Conservation (phyloP, 2,888 invertebrate genomes). For the Dynastes tityus region DNA sequence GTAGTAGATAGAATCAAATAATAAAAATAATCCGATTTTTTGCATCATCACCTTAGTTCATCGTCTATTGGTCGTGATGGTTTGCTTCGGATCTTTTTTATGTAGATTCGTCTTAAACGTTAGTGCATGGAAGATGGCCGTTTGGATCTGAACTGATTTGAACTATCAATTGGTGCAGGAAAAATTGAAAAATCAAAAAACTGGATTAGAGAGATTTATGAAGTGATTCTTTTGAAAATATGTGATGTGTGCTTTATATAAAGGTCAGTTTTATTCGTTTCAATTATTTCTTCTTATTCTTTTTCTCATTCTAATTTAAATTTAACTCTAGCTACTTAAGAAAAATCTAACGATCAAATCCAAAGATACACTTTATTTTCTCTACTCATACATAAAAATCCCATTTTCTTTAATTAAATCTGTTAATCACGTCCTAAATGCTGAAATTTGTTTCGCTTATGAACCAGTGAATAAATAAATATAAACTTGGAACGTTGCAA, state of each 20-base stretch:
- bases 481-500: background rate
- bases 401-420: background rate
- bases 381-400: background rate
- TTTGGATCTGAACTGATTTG: constrained; percentile 1
- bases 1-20: constrained; percentile 21
- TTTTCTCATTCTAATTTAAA: no score
- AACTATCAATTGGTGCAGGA: background rate
- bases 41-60: constrained; percentile 30
- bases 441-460: background rate
- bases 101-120: constrained; percentile 5
- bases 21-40: constrained; percentile 43
- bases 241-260: background rate
- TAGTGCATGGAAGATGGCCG: constrained; percentile 20
- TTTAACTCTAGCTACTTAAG: no score
- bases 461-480: background rate
- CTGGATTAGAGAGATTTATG: background rate
- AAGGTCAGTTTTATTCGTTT: background rate
- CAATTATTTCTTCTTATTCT: background rate
- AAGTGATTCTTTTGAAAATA: background rate
- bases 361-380: no score
- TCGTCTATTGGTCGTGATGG: constrained; percentile 11
- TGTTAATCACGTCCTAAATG: background rate
- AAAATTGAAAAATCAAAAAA: background rate
- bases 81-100: constrained; percentile 10
- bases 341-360: no score